Percentiles rank a stretch among this genome's conserved stretches.
These are phyloP conservation scores for Accipiter virgatus DNA, from an alignment of 2,113 vertebrate genomes.

Conservation along the genomic window DNA sequence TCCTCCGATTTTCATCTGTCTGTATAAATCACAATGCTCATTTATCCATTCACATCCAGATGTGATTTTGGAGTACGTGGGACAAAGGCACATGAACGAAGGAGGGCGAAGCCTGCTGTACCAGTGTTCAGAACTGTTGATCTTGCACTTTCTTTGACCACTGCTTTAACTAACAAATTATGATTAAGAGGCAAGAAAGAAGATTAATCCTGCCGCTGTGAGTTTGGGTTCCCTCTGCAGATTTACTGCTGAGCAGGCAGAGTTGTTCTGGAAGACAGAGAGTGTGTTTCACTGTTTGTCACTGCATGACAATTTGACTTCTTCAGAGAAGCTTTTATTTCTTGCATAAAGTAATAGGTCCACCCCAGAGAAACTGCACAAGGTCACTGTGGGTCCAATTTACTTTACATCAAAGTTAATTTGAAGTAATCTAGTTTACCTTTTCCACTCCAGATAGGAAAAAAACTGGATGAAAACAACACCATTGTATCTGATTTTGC, in stretches of 20 bases:
- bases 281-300: not conserved
- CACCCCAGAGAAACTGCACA: not conserved
- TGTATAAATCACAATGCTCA: not conserved
- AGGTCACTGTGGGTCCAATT: not conserved
- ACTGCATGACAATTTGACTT: not conserved
- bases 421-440: not conserved
- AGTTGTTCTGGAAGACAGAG: not conserved
- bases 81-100: not conserved
- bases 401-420: not conserved
- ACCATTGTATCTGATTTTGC: not conserved
- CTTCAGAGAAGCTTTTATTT: not conserved
- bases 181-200: slow-evolving; percentile 16
- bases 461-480: not conserved
- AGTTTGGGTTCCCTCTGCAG: not conserved
- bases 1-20: not conserved
- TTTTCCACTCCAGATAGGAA: not conserved
- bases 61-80: not conserved
- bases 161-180: slow-evolving; percentile 50
- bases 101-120: not conserved
- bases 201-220: not conserved
- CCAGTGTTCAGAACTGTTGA: not conserved
- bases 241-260: slow-evolving; percentile 3
- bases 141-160: slow-evolving; percentile 22
- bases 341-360: not conserved
- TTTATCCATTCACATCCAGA: not conserved